phyloP scores from a whole-genome alignment of 2,888 invertebrate species.

The Galeruca laticollis region DNA sequence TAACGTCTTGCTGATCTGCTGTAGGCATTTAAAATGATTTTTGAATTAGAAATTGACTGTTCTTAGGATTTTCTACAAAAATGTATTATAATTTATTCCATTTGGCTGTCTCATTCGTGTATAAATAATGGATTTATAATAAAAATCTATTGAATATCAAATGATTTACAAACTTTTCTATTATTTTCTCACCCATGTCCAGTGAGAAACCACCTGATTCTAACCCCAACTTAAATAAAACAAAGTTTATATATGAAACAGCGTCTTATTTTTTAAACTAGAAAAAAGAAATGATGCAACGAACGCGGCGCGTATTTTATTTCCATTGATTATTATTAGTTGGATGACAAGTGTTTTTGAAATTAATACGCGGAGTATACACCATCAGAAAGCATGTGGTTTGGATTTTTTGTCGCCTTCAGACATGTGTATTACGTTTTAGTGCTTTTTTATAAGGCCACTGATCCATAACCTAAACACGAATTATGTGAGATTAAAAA shows the following conservation, averaged over 20 bases:
- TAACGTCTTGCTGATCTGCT: too few relatives aligned
- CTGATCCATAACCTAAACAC: constrained; percentile 56
- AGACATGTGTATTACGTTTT: constrained; percentile 54
- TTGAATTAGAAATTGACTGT: too few relatives aligned
- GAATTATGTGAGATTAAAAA: constrained; percentile 50
- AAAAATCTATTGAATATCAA: too few relatives aligned
- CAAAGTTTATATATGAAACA: neutral
- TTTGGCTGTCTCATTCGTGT: too few relatives aligned
- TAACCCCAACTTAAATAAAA: neutral
- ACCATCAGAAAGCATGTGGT: constrained; percentile 53
- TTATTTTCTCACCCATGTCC: neutral
- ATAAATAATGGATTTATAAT: too few relatives aligned
- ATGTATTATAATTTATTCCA: too few relatives aligned
- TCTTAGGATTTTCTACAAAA: too few relatives aligned
- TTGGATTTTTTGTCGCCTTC: constrained; percentile 54
- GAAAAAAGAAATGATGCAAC: neutral
- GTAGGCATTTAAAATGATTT: too few relatives aligned
- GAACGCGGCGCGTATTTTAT: constrained; percentile 33
- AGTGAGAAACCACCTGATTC: constrained; percentile 1
- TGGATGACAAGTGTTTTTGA: constrained; percentile 54
- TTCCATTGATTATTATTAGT: constrained; percentile 39
- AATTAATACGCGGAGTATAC: constrained; percentile 49
- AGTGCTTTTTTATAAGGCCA: constrained; percentile 55
- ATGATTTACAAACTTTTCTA: too few relatives aligned
- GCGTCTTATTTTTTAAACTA: neutral